phyloP scores from a whole-genome alignment of 2,113 vertebrate species.

The Rynchops niger region DNA sequence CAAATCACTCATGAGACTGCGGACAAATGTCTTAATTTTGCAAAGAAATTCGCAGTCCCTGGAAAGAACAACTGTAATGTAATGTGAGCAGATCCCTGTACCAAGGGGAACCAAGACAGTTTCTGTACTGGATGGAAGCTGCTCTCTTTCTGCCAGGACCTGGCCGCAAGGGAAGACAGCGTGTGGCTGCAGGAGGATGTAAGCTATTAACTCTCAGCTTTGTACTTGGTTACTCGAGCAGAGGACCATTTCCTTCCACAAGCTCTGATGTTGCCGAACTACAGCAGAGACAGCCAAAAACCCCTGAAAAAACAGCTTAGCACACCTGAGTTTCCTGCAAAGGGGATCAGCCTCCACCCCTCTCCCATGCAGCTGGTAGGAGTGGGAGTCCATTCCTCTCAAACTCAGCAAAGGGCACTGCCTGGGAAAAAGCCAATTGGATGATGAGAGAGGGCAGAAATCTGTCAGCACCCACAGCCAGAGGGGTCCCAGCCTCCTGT shows the following conservation, averaged over 20 bases:
- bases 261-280: neutral
- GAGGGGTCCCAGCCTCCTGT: neutral
- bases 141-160: neutral
- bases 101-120: neutral
- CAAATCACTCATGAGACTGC: neutral
- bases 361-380: neutral
- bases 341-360: neutral
- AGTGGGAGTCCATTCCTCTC: neutral
- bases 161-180: neutral
- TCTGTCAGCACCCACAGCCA: neutral
- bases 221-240: neutral
- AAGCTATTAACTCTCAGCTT: neutral
- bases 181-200: neutral
- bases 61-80: neutral
- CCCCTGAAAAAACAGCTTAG: neutral
- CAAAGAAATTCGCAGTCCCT: neutral
- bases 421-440: neutral
- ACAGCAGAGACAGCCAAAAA: neutral
- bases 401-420: neutral
- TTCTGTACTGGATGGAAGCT: neutral
- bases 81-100: slow-evolving; percentile 6
- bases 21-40: neutral
- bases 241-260: neutral
- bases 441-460: neutral
- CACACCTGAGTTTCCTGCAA: neutral